Percentiles rank a stretch among this genome's conserved stretches.
phyloP scores from a whole-genome alignment of 2,888 invertebrate genomes.

The Piscicola geometra region DNA sequence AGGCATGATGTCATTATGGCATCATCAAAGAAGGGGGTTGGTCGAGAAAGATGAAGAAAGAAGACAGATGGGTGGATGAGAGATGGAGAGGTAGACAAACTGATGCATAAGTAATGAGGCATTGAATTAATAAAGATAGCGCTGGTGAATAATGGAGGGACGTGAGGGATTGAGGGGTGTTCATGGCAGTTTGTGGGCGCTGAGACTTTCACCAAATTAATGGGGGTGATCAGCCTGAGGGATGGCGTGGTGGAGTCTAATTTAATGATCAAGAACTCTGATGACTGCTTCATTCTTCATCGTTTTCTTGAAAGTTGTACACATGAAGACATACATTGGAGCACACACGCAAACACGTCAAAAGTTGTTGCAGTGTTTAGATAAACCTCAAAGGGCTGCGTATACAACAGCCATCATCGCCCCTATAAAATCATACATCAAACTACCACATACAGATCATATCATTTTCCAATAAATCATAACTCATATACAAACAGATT shows the following conservation, averaged over 20 bases:
- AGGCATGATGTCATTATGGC: neutral
- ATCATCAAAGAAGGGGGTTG: neutral
- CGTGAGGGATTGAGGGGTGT: neutral
- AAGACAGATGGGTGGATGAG: neutral
- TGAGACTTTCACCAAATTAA: neutral
- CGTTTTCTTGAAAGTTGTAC: too few species aligned
- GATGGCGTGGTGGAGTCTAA: neutral
- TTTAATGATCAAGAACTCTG: neutral
- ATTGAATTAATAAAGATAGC: constrained; percentile 11
- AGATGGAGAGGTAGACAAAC: neutral
- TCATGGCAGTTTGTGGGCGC: neutral
- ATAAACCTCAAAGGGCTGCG: neutral
- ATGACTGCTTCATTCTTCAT: too few species aligned
- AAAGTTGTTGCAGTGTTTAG: too few species aligned
- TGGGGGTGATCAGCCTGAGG: too few species aligned
- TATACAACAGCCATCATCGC: neutral
- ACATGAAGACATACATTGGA: too few species aligned
- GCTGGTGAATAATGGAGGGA: neutral
- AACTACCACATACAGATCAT: too few species aligned
- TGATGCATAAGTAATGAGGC: neutral
- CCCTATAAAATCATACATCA: neutral
- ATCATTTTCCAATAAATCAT: too few species aligned
- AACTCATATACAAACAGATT: too few species aligned
- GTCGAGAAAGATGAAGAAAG: neutral
- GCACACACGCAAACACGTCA: too few species aligned